A percentile compares a stretch with the other conserved stretches of the same genome.
Conservation (phyloP, 2,888 invertebrate species). For the Geotrupes spiniger region DNA sequence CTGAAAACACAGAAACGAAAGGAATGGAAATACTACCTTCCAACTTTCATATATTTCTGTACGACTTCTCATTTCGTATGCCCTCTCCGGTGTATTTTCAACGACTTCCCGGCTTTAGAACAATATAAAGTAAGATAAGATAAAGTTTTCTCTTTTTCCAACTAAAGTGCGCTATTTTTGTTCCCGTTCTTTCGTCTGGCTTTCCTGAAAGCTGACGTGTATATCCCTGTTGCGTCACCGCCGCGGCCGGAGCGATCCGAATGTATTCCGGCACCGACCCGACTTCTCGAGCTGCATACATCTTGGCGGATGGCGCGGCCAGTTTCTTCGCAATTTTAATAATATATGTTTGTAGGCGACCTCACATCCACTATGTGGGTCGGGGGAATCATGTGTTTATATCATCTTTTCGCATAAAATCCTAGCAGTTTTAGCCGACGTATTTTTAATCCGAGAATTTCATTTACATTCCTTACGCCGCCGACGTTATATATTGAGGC, state of each 20-base stretch:
- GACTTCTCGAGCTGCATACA: not conserved
- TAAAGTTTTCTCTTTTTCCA: not conserved
- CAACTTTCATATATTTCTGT: too few species aligned
- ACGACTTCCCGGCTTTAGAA: too few species aligned
- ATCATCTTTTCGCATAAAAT: conserved; percentile 1
- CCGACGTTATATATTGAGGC: not conserved
- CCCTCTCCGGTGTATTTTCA: too few species aligned
- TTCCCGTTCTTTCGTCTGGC: not conserved
- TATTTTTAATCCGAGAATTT: conserved; percentile 4
- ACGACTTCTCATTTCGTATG: too few species aligned
- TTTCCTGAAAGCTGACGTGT: not conserved
- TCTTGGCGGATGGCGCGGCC: not conserved
- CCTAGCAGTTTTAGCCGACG: not conserved
- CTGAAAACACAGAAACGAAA: too few species aligned
- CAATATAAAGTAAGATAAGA: too few species aligned
- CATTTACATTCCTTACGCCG: conserved; percentile 1
- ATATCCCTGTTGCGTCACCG: conserved; percentile 1
- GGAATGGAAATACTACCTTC: too few species aligned
- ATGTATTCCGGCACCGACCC: too few species aligned
- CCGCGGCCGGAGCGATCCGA: too few species aligned
- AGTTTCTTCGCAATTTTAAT: conserved; percentile 9
- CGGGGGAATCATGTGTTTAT: conserved; percentile 5
- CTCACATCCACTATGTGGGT: not conserved
- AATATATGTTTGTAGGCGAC: conserved; percentile 9
- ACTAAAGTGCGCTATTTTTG: not conserved